Percentiles rank a stretch among this genome's conserved stretches.
phyloP scores from a whole-genome alignment of 1,140 invertebrate genomes.

The Brachionus sp. region DNA sequence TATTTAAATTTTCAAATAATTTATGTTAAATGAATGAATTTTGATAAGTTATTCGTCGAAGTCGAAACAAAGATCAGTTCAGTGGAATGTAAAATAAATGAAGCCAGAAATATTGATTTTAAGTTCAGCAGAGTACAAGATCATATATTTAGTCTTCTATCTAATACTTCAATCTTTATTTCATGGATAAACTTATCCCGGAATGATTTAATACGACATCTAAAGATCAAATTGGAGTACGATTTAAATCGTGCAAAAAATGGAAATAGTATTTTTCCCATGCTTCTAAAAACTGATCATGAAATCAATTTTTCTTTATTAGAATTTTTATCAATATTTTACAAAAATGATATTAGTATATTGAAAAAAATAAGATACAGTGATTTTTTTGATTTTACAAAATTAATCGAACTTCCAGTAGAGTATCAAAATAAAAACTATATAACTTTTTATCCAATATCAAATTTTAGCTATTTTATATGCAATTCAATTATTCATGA shows the following conservation, averaged over 20 bases:
- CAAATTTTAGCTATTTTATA: conserved; percentile 5
- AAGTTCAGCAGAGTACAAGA: background rate
- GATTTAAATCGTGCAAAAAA: background rate
- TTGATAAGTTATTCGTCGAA: background rate
- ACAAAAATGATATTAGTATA: background rate
- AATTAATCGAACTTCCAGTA: background rate
- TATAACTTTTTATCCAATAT: background rate
- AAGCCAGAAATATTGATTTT: background rate
- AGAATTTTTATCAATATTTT: background rate
- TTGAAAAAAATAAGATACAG: background rate
- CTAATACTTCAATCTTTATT: background rate
- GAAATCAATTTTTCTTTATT: background rate
- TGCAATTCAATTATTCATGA: background rate
- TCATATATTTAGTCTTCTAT: background rate
- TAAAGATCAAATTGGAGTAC: background rate
- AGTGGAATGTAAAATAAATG: background rate
- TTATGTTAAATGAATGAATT: background rate
- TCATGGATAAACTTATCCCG: background rate
- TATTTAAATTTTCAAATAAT: background rate
- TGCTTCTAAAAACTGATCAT: background rate
- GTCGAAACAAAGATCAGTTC: background rate
- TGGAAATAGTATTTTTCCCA: background rate
- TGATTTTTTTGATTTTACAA: background rate
- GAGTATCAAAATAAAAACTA: background rate
- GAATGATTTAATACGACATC: background rate